Percentiles rank a stretch among this genome's conserved stretches.
Evolutionary conservation across 2,113 vertebrate genomes (phyloP).

Genomic region (Dermatemys mawii): DNA sequence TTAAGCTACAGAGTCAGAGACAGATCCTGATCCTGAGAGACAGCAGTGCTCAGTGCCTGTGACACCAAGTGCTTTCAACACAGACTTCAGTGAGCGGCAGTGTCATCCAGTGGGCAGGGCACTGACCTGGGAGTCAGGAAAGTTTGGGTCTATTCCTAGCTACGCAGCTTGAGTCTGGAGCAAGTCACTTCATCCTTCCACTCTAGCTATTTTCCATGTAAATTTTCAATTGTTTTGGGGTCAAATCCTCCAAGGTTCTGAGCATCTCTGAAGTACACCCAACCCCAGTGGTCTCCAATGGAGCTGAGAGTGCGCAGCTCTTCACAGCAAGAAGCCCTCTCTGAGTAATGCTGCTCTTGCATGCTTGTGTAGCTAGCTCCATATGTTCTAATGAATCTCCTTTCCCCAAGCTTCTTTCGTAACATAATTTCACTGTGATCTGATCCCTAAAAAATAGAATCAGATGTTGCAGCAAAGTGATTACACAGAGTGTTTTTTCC

Average conservation of each 20-base stretch:
- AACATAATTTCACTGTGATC: background rate
- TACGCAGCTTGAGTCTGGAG: background rate
- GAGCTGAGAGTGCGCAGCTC: background rate
- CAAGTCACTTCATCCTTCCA: background rate
- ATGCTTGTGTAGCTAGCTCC: background rate
- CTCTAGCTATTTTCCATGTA: background rate
- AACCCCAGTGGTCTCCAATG: background rate
- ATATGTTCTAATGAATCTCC: background rate
- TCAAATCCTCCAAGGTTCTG: accelerated
- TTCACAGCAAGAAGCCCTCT: background rate
- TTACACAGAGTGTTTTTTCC: background rate
- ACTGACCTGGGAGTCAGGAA: background rate
- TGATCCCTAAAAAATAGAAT: background rate
- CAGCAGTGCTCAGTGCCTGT: background rate
- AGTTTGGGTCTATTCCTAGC: background rate
- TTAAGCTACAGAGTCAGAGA: background rate
- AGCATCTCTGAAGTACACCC: background rate
- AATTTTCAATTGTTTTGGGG: background rate
- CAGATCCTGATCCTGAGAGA: too few relatives aligned
- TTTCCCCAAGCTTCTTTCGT: background rate
- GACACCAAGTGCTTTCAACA: background rate
- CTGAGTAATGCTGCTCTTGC: background rate
- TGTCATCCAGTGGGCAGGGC: background rate
- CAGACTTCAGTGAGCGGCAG: background rate
- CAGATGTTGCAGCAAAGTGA: background rate